These are phyloP conservation scores for Trichonephila clavipes DNA, from an alignment of 1,140 invertebrate species.

Conservation along the genomic window DNA sequence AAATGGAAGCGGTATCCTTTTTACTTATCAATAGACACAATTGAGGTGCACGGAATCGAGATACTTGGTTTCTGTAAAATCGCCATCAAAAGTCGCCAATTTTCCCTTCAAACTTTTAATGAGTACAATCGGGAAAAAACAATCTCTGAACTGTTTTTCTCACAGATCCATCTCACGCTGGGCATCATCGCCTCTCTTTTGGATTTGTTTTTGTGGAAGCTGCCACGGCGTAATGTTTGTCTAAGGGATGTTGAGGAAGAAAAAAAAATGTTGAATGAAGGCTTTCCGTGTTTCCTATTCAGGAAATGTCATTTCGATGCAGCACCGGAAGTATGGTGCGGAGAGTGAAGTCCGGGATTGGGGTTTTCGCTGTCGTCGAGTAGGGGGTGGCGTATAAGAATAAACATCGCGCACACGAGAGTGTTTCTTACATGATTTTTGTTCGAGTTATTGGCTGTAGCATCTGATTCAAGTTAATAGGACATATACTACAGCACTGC, in stretches of 20 bases:
- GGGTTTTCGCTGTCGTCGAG: conserved; percentile 27
- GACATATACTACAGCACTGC: no score
- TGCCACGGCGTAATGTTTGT: not conserved
- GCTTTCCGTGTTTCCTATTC: conserved; percentile 56
- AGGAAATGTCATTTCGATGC: conserved; percentile 70
- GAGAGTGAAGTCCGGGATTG: conserved; percentile 65
- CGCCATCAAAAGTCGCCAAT: no score
- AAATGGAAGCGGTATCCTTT: no score
- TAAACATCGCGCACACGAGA: not conserved
- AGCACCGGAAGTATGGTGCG: conserved; percentile 57
- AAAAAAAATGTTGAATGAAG: not conserved
- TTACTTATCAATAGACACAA: no score
- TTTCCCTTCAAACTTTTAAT: no score
- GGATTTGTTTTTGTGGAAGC: conserved; percentile 32
- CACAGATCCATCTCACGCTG: not conserved
- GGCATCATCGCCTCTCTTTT: not conserved
- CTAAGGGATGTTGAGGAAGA: not conserved
- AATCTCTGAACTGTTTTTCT: not conserved
- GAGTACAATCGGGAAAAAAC: no score
- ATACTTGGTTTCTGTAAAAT: no score
- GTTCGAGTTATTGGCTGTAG: no score
- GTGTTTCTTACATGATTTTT: no score
- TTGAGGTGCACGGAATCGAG: no score
- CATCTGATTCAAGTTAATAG: no score
- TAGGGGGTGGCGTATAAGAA: not conserved